These are phyloP conservation scores for Volucella zonaria DNA, from an alignment of 2,888 invertebrate genomes.

Conservation along the genomic window DNA sequence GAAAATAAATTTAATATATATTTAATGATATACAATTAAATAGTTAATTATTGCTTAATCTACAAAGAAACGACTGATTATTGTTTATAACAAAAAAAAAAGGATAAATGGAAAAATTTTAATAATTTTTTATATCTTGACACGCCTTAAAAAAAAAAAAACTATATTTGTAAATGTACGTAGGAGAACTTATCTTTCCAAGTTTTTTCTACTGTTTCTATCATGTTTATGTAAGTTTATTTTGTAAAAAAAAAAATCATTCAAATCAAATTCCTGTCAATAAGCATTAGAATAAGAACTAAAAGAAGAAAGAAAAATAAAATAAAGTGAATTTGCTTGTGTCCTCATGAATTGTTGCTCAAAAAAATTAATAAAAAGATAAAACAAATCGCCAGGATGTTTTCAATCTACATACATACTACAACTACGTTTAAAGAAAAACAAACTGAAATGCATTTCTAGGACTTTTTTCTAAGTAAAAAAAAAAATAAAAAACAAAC, in stretches of 20 bases:
- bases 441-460: slow-evolving; percentile 43
- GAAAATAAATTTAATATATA: slow-evolving; percentile 24
- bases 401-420: slow-evolving; percentile 15
- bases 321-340: background rate
- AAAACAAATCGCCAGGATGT: background rate
- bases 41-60: slow-evolving; percentile 74
- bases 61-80: slow-evolving; percentile 73
- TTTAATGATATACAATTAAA: slow-evolving; percentile 56
- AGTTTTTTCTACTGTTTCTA: slow-evolving; percentile 69
- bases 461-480: slow-evolving; percentile 22
- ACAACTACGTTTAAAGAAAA: too few species aligned
- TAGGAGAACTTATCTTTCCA: slow-evolving; percentile 61
- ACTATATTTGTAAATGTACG: slow-evolving; percentile 67
- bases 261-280: slow-evolving; percentile 12
- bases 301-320: background rate
- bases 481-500: slow-evolving; percentile 5
- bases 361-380: slow-evolving; percentile 4
- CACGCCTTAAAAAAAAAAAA: slow-evolving; percentile 64
- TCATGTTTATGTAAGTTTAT: slow-evolving; percentile 38
- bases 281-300: slow-evolving; percentile 16
- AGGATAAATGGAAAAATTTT: slow-evolving; percentile 45
- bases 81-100: slow-evolving; percentile 65
- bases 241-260: slow-evolving; percentile 31
- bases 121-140: slow-evolving; percentile 71
- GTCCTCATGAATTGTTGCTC: slow-evolving; percentile 51